Evolutionary conservation across 2,888 invertebrate genomes (phyloP).

Genomic region (Lordiphosa andalusiaca): DNA sequence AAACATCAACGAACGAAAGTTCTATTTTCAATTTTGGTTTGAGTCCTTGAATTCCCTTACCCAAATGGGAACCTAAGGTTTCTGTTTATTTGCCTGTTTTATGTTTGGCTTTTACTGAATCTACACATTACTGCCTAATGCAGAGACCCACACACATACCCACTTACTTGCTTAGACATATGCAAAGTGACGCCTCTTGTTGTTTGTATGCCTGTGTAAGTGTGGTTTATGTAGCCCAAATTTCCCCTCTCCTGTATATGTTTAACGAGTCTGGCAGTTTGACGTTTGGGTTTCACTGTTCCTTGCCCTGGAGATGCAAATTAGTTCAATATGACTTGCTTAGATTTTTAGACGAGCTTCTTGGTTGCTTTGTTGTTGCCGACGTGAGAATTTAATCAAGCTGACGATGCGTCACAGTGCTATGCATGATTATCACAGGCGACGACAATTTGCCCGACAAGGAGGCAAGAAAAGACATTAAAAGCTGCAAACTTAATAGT

Average conservation of each 20-base stretch:
- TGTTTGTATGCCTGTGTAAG: constrained; percentile 1
- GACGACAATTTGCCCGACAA: constrained; percentile 41
- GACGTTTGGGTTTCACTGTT: constrained; percentile 21
- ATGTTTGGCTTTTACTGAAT: constrained; percentile 1
- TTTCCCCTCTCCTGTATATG: not conserved
- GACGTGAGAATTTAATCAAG: constrained; percentile 45
- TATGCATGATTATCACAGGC: constrained; percentile 44
- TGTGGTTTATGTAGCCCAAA: constrained; percentile 11
- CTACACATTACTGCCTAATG: not conserved
- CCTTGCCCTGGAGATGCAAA: constrained; percentile 37
- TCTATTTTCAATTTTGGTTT: too few relatives aligned
- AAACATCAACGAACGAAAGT: too few relatives aligned
- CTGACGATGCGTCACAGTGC: constrained; percentile 36
- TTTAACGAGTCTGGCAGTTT: constrained; percentile 4
- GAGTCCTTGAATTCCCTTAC: too few relatives aligned
- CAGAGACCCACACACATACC: too few relatives aligned
- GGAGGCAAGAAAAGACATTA: constrained; percentile 52
- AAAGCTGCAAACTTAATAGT: constrained; percentile 25
- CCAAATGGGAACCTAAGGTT: too few relatives aligned
- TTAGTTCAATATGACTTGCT: constrained; percentile 42
- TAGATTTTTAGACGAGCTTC: constrained; percentile 12
- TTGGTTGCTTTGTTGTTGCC: constrained; percentile 20
- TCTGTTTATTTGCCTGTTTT: constrained; percentile 1
- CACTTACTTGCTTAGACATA: not conserved
- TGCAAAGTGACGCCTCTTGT: constrained; percentile 2